Base-by-base conservation (phyloP, 2,797 vertebrate species). In the Clarias platycephalus region DNA sequence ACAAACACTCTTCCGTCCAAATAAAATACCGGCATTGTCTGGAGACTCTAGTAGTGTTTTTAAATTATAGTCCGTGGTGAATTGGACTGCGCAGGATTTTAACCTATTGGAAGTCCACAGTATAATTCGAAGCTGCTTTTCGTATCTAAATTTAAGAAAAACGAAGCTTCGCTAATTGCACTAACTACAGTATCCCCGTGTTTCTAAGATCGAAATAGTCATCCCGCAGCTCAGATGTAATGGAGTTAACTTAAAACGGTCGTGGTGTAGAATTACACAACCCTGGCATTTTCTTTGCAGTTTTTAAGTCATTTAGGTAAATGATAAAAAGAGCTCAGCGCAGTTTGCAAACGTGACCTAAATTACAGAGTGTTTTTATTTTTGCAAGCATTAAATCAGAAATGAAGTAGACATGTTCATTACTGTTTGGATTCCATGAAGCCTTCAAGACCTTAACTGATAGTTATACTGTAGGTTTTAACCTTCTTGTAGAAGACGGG, bases 1-100 rank as follows among this genome's bases (percentile, higher is more conserved):
- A 63, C 64, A 62, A 82, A 72, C 81, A 40, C 66, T 64, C 75
- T 80, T 6, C 77, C 9, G n/a, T 80, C 77, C 77, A 80, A 80
- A 66, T 18, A 26, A 55, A 76, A 66, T 37, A 15, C 8, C 16
- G 24, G n/a, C 71, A 75, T 83, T 75, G 74, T 58, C 49, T 78
- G 63, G 60, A 84, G 83, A 28, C 66, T 24, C 4, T 34, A 10
- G 18, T 64, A 34, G 71, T 82, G 44, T 55, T 77, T 70, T 82
- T 49, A 58, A 66, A 83, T 75, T 31, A 44, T 31, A n/a, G 57
- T 74, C 67, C 37, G 7, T 66, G 37, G 1, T 20, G 74, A 28
- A 53, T 44, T 70, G 84, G 37, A 40, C 63, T 26, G 34, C 55
- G 37, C 16, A 24, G 64, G 16, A 49, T 75, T 84, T 53, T 57